A percentile compares a stretch with the other conserved stretches of the same genome.
Evolutionary conservation across 2,113 vertebrate species (phyloP).

Genomic region (Sisor rabdophorus): DNA sequence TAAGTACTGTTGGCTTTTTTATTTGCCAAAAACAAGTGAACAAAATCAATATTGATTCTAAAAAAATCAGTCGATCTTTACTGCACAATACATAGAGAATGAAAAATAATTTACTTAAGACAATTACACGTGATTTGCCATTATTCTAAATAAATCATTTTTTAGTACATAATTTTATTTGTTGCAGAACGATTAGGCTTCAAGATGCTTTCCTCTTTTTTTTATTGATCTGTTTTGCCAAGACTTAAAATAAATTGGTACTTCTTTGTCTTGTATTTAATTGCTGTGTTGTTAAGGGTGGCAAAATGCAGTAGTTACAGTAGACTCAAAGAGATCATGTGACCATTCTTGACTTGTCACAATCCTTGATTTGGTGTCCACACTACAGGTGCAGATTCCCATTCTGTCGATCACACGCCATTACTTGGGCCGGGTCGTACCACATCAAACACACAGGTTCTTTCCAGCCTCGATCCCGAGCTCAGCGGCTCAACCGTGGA

Average conservation of each 20-base stretch:
- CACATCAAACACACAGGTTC: not conserved
- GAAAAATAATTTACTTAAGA: not conserved
- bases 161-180: not conserved
- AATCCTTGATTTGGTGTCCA: not conserved
- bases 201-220: not conserved
- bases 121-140: not conserved
- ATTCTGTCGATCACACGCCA: not conserved
- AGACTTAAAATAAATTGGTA: not conserved
- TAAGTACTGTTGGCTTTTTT: too few relatives aligned
- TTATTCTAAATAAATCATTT: not conserved
- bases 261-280: not conserved
- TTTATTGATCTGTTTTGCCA: not conserved
- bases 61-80: too few relatives aligned
- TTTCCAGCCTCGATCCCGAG: not conserved
- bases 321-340: not conserved
- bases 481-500: conserved; percentile 23
- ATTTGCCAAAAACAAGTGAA: too few relatives aligned
- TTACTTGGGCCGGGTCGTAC: not conserved
- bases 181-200: not conserved
- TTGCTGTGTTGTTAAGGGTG: not conserved
- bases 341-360: not conserved
- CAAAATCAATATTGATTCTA: too few relatives aligned
- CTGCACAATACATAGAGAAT: not conserved
- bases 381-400: not conserved
- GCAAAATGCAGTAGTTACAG: not conserved